Conservation (phyloP, 2,797 vertebrate species). For the Poecile montanus region DNA sequence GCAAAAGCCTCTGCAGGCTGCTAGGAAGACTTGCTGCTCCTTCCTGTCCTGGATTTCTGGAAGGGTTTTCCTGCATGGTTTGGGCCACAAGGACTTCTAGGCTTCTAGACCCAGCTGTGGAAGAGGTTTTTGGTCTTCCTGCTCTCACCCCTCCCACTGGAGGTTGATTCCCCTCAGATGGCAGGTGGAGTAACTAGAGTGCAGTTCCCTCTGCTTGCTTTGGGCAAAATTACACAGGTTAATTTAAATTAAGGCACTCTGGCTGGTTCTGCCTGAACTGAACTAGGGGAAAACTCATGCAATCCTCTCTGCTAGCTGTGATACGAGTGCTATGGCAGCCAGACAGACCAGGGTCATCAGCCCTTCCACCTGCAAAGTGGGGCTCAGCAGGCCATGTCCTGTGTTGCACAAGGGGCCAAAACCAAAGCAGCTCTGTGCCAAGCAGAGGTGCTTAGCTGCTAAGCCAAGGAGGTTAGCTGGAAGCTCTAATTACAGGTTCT, state of each 20-base stretch:
- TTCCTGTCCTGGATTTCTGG: neutral
- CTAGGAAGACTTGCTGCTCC: neutral
- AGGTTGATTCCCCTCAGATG: neutral
- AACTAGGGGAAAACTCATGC: neutral
- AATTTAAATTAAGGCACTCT: neutral
- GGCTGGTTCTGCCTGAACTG: neutral
- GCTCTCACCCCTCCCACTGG: neutral
- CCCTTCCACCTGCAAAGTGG: neutral
- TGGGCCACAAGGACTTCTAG: neutral
- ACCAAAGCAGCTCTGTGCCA: neutral
- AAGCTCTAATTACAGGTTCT: neutral
- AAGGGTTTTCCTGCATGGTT: neutral
- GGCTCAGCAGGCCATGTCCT: neutral
- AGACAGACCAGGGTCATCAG: neutral
- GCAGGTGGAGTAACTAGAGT: neutral
- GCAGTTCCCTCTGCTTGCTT: neutral
- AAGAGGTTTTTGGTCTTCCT: neutral
- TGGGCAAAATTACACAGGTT: neutral
- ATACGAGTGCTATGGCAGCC: too few species aligned
- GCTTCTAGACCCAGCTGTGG: neutral
- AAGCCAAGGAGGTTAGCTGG: neutral
- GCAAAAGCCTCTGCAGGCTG: neutral
- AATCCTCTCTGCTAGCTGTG: neutral
- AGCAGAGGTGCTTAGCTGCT: neutral
- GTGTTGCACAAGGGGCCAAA: fast-evolving